These are phyloP conservation scores for Amphiura filiformis DNA, from an alignment of 35 echinoderm and acorn worm genomes.

Conservation along the genomic window DNA sequence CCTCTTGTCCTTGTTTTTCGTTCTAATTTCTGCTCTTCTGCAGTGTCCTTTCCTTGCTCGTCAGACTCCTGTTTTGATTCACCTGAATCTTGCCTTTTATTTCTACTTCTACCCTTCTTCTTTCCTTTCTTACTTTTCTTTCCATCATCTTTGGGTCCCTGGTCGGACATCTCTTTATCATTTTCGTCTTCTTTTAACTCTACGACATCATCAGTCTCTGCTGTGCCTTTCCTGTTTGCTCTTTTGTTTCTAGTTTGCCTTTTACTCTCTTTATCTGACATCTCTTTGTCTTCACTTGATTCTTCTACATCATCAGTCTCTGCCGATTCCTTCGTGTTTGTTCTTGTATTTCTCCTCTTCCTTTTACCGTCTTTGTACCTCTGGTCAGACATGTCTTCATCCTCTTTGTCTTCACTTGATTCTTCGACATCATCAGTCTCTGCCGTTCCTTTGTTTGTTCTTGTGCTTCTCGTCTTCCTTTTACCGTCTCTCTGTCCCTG, in stretches of 20 bases:
- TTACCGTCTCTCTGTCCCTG: background rate
- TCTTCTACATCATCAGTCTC: background rate
- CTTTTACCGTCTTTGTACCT: background rate
- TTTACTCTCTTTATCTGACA: background rate
- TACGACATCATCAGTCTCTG: too few species aligned
- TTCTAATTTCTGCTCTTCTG: background rate
- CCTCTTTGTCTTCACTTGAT: background rate
- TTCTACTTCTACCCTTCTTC: background rate
- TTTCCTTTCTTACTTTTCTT: background rate
- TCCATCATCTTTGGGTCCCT: background rate
- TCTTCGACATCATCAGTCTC: background rate
- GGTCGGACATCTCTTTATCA: background rate
- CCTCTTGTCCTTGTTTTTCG: background rate
- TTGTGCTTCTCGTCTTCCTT: background rate
- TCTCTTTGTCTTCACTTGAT: background rate
- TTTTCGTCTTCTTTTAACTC: background rate
- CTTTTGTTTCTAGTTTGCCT: background rate
- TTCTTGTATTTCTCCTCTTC: background rate
- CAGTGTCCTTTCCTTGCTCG: background rate
- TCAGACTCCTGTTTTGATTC: background rate
- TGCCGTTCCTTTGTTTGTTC: background rate
- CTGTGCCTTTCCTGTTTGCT: background rate
- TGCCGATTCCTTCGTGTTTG: background rate
- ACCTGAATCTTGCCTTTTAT: background rate
- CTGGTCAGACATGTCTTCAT: background rate